Conservation (phyloP, 2,888 invertebrate species). For the Drosophila koepferae region DNA sequence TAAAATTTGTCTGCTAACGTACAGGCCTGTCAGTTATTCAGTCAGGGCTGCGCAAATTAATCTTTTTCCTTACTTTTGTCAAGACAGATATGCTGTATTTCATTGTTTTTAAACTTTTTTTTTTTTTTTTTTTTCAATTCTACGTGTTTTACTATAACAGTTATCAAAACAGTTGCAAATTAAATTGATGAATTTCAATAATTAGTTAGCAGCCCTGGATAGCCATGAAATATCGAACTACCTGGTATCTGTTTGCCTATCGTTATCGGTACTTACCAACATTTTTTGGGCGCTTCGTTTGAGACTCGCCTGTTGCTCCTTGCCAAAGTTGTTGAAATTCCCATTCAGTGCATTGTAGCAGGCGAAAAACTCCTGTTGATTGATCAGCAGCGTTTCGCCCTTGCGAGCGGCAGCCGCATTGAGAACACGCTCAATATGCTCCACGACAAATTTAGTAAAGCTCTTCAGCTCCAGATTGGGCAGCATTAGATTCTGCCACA, state of each 20-base stretch:
- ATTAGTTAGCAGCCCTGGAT: not conserved
- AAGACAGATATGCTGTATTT: not conserved
- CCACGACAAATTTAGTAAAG: constrained; percentile 88
- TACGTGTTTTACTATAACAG: not conserved
- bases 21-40: not conserved
- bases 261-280: constrained; percentile 68
- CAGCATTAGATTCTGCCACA: constrained; percentile 91
- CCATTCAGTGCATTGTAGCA: constrained; percentile 75
- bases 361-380: constrained; percentile 79
- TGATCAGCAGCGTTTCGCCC: constrained; percentile 35
- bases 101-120: not conserved
- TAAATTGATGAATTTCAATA: not conserved
- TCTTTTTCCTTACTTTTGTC: too few relatives aligned
- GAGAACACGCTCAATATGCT: constrained; percentile 86
- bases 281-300: constrained; percentile 73
- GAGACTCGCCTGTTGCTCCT: constrained; percentile 78
- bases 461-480: constrained; percentile 90
- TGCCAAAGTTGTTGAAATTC: constrained; percentile 68
- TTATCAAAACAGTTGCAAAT: not conserved
- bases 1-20: too few relatives aligned
- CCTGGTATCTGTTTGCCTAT: not conserved
- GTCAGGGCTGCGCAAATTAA: not conserved
- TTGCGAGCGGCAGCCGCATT: constrained; percentile 58
- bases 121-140: not conserved
- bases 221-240: too few relatives aligned